Evolutionary conservation across 2,888 invertebrate species (phyloP).

Genomic region (Cephus nigrinus): DNA sequence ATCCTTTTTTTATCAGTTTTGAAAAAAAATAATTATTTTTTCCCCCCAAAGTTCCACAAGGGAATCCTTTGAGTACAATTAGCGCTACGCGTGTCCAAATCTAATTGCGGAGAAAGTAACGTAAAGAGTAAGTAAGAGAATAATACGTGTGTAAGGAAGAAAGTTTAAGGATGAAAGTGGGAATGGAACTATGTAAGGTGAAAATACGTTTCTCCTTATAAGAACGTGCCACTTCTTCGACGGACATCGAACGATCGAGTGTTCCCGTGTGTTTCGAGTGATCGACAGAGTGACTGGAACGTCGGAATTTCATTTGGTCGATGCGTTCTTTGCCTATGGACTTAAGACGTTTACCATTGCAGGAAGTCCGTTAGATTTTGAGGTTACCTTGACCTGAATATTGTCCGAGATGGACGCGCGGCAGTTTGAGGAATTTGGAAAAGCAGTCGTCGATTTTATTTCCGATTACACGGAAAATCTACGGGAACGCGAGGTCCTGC

Average conservation of each 20-base stretch:
- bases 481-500: slow-evolving; percentile 80
- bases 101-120: slow-evolving; percentile 52
- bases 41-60: neutral
- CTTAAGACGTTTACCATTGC: neutral
- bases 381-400: neutral
- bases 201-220: slow-evolving; percentile 17
- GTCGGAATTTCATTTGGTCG: neutral
- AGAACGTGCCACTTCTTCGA: slow-evolving; percentile 19
- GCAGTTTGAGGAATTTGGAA: slow-evolving; percentile 85
- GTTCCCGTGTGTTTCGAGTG: slow-evolving; percentile 44
- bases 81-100: neutral
- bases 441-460: slow-evolving; percentile 88
- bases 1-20: neutral
- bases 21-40: neutral
- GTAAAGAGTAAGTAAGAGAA: neutral
- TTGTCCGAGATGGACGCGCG: slow-evolving; percentile 75
- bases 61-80: neutral
- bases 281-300: neutral
- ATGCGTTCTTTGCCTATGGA: neutral
- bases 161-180: slow-evolving; percentile 43
- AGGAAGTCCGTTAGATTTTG: neutral
- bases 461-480: slow-evolving; percentile 91
- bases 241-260: slow-evolving; percentile 20
- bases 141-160: slow-evolving; percentile 31
- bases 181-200: slow-evolving; percentile 1